Evolutionary conservation across 2,113 vertebrate genomes (phyloP).

Genomic region (Lepidothrix coronata): DNA sequence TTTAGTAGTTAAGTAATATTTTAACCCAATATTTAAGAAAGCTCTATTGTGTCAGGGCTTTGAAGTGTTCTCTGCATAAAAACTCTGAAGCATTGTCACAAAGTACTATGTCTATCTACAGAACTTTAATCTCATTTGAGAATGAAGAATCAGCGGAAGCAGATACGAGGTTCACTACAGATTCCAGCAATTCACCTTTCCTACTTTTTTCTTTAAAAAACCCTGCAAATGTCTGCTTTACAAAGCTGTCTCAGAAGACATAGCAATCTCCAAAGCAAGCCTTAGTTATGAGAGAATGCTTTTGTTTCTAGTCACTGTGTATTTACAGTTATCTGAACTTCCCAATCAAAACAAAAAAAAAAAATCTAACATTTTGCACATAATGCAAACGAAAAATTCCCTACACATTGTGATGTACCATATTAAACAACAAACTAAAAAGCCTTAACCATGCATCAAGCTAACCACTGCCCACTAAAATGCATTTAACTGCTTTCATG

Average conservation of each 20-base stretch:
- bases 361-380: neutral
- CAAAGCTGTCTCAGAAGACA: neutral
- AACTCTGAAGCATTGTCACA: neutral
- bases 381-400: slow-evolving; percentile 17
- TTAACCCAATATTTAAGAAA: neutral
- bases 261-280: slow-evolving; percentile 1
- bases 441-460: slow-evolving; percentile 80
- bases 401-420: slow-evolving; percentile 43
- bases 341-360: neutral
- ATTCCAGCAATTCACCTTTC: neutral
- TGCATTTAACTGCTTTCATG: slow-evolving; percentile 80
- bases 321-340: neutral
- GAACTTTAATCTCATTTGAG: neutral
- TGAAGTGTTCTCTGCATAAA: neutral
- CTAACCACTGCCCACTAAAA: slow-evolving; percentile 75
- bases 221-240: neutral
- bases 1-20: neutral
- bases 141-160: neutral
- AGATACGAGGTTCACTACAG: neutral
- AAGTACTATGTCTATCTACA: neutral
- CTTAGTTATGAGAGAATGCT: slow-evolving; percentile 17
- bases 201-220: neutral
- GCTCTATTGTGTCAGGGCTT: neutral
- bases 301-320: neutral
- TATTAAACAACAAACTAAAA: slow-evolving; percentile 71